phyloP scores from a whole-genome alignment of 2,797 vertebrate genomes.

The Amblyraja radiata region DNA sequence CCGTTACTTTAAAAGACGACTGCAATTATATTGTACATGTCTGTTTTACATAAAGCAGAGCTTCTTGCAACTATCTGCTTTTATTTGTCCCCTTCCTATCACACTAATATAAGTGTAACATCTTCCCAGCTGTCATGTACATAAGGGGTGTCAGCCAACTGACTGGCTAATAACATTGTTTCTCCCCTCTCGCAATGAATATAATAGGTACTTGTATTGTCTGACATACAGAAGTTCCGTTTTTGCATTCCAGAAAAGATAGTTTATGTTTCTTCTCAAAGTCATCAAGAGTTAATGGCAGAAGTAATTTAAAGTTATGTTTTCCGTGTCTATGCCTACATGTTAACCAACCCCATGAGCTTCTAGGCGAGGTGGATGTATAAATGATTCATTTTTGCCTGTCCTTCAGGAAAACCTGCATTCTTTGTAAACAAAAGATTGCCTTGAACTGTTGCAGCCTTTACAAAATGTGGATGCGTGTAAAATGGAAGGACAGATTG shows the following conservation, averaged over 20 bases:
- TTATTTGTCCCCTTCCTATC: not conserved
- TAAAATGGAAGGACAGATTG: not conserved
- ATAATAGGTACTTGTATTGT: slow-evolving; percentile 17
- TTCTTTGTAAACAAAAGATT: too few relatives aligned
- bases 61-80: not conserved
- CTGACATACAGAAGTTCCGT: not conserved
- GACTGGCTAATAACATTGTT: slow-evolving; percentile 16
- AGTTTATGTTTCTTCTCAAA: not conserved
- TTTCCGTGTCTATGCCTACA: not conserved
- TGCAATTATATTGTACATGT: slow-evolving; percentile 4
- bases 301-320: not conserved
- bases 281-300: not conserved
- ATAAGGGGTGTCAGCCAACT: slow-evolving; percentile 13
- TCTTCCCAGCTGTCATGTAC: slow-evolving; percentile 18
- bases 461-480: not conserved
- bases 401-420: not conserved
- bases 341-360: not conserved
- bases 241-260: not conserved
- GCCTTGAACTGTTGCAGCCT: not conserved
- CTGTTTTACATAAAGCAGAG: slow-evolving; percentile 1
- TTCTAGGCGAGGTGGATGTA: not conserved
- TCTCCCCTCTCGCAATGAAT: not conserved
- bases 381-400: not conserved
- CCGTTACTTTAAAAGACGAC: not conserved
- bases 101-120: not conserved